Conservation (phyloP, 1,140 invertebrate genomes). For the Zaprionus inermis region DNA sequence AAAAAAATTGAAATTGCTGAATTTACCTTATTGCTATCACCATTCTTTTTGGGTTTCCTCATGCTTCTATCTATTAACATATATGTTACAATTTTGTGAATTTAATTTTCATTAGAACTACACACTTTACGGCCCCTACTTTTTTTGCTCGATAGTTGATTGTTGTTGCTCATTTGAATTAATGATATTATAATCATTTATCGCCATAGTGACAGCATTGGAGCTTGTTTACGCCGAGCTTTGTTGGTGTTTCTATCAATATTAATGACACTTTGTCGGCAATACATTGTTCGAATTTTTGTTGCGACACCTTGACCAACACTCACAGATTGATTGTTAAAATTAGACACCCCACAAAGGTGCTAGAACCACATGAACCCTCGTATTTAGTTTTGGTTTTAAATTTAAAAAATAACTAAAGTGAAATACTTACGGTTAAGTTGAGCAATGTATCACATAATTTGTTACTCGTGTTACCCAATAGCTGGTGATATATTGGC, state of each 20-base stretch:
- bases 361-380: neutral
- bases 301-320: neutral
- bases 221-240: slow-evolving; percentile 24
- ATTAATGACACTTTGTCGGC: slow-evolving; percentile 32
- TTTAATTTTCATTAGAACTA: neutral
- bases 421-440: neutral
- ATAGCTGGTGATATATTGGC: slow-evolving; percentile 12
- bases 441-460: slow-evolving; percentile 4
- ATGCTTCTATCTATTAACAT: neutral
- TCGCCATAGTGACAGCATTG: slow-evolving; percentile 65
- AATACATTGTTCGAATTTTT: neutral
- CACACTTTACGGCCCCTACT: neutral
- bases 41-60: neutral
- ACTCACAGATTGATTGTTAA: neutral
- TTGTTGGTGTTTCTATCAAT: slow-evolving; percentile 27
- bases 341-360: neutral
- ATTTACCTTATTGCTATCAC: neutral
- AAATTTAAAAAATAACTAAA: neutral
- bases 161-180: slow-evolving; percentile 60
- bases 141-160: slow-evolving; percentile 26
- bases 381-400: neutral
- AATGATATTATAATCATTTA: slow-evolving; percentile 70
- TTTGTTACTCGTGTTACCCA: slow-evolving; percentile 14
- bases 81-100: neutral
- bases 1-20: neutral